Evolutionary conservation across 2,113 vertebrate genomes (phyloP).

Genomic region (Caloenas nicobarica): DNA sequence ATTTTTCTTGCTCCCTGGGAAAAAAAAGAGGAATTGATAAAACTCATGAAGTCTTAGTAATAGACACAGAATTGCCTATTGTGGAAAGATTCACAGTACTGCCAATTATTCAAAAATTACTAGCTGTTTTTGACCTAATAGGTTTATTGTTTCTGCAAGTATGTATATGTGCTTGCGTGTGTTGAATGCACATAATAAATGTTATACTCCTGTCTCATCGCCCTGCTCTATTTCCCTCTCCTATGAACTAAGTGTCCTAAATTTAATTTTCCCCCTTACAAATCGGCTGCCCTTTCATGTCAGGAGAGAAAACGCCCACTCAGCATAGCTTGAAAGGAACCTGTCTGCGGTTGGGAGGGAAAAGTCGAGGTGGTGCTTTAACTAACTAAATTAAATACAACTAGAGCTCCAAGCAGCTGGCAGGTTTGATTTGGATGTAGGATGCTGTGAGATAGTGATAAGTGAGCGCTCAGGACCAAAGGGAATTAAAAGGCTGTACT

Average conservation of each 20-base stretch:
- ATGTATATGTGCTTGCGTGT: not conserved
- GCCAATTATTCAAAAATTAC: not conserved
- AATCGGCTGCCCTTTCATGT: constrained; percentile 68
- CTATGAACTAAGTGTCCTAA: constrained; percentile 49
- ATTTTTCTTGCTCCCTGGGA: not conserved
- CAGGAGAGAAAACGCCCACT: constrained; percentile 63
- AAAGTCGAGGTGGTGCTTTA: constrained; percentile 19
- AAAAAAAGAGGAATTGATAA: not conserved
- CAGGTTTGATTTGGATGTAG: constrained; percentile 72
- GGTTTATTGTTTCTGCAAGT: not conserved
- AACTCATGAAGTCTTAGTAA: not conserved
- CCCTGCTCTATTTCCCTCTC: not conserved
- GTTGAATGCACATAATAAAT: not conserved
- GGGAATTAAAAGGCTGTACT: constrained; percentile 64
- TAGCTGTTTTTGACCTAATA: not conserved
- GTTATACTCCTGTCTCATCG: not conserved
- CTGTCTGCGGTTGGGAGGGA: constrained; percentile 40
- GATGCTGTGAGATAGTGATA: constrained; percentile 64
- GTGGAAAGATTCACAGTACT: not conserved
- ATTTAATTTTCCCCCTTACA: constrained; percentile 61
- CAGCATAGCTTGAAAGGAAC: constrained; percentile 59
- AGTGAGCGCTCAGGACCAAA: constrained; percentile 57
- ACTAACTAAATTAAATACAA: constrained; percentile 67
- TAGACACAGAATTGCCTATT: not conserved
- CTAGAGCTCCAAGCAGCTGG: constrained; percentile 50